Evolutionary conservation across 1,140 invertebrate species (phyloP), one percentile per base, ranked within the genome.

Genomic region (Adoxophyes honmai): DNA sequence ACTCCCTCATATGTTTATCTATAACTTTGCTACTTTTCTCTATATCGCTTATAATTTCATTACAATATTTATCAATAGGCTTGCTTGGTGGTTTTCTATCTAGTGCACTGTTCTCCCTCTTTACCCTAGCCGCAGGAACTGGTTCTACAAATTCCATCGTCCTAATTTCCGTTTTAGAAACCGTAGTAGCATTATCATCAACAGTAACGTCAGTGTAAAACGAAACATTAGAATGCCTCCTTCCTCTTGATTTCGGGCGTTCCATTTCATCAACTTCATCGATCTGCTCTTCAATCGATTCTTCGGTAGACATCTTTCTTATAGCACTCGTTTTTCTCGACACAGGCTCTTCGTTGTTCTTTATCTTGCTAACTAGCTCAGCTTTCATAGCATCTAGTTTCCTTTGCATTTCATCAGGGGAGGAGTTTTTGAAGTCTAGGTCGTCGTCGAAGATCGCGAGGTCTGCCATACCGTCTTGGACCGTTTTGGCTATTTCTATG

Each of bases 21-120:
- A 91, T 86, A 11, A 88, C 76, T 72, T 86, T 82, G 52, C 69
- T 86, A 56, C 87, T 90, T 42, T 80, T 88, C 59, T 90, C 89
- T 36, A 90, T 87, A 36, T 89, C 86, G 58, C 78, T 75, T 11
- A 90, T 78, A 0, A 90, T 87, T 28, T 89, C 81, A 56, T 86
- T 86, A 62, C 89, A 91, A 36, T 86, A 90, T 64, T 84, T 83
- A 0, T 88, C 81, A 13, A 89, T 68, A 13, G 79, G 81, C 52
- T 84, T 87, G 1, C 72, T 70, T 13, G 63, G 18, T n/a, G 70
- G 15, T 60, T 75, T 85, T 33, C 63, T 73, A 21, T 83, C 81
- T 14, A 63, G 18, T 4, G 52, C 38, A 36, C 68, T 75, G 16
- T 61, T 71, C 37, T 79, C 75, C 9, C 66, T 57, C 54, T 66